These are phyloP conservation scores for Aurelia aurita complex sp. Pacific DNA, from an alignment of 30 jellyfish, hydroid and myxozoan species.

Conservation along the genomic window DNA sequence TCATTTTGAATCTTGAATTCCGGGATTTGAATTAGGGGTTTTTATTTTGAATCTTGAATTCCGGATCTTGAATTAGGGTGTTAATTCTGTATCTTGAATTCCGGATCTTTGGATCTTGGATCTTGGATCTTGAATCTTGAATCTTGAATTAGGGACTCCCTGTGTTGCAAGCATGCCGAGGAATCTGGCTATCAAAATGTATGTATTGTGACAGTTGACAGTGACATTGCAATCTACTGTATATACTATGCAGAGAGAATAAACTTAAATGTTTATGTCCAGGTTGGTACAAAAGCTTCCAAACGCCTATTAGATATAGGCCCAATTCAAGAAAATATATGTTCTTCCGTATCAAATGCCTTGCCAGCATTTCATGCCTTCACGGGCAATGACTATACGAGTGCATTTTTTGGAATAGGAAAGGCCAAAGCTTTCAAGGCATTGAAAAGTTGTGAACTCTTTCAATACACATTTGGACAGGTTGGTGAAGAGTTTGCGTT, in stretches of 20 bases:
- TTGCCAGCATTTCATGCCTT: conserved; percentile 65
- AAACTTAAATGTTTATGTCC: conserved; percentile 15
- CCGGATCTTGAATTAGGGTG: no score
- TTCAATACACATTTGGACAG: conserved; percentile 17
- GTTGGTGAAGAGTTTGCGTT: conserved; percentile 36
- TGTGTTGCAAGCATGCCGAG: conserved; percentile 68
- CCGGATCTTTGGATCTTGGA: no score
- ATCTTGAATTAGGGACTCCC: no score
- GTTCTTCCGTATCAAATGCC: conserved; percentile 27
- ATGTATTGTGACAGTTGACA: conserved; percentile 72
- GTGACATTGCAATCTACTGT: conserved; percentile 48
- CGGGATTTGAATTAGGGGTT: no score
- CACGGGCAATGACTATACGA: conserved; percentile 63
- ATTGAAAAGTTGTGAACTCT: conserved; percentile 3
- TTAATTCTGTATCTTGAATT: no score
- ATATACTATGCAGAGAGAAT: conserved; percentile 19
- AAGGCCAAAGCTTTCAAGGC: conserved; percentile 39
- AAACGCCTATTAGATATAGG: conserved; percentile 17
- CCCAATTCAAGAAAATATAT: conserved; percentile 27
- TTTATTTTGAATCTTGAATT: no score
- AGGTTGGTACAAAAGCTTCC: conserved; percentile 15
- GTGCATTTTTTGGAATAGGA: conserved; percentile 52
- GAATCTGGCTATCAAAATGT: conserved; percentile 11
- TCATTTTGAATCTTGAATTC: no score
- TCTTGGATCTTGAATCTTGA: no score